Percentiles rank a stretch among this genome's conserved stretches.
Evolutionary conservation across 2,888 invertebrate species (phyloP).

Genomic region (Baccha elongata): DNA sequence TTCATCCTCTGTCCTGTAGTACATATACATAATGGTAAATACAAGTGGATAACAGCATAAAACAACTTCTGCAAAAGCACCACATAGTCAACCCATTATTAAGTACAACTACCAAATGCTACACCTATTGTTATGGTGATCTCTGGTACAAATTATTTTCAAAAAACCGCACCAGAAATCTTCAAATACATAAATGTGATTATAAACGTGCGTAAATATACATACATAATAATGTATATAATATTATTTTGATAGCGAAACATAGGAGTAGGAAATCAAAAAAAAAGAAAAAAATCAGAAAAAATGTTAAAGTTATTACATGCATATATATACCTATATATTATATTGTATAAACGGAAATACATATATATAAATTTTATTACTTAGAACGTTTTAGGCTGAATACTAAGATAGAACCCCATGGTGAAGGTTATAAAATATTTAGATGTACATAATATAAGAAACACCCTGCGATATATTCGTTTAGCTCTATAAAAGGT

Average conservation of each 20-base stretch:
- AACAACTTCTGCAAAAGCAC: slow-evolving; percentile 35
- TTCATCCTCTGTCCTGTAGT: slow-evolving; percentile 48
- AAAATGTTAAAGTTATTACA: slow-evolving; percentile 64
- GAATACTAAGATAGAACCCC: slow-evolving; percentile 71
- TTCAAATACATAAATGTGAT: slow-evolving; percentile 36
- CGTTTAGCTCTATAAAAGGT: slow-evolving; percentile 67
- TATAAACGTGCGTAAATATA: slow-evolving; percentile 37
- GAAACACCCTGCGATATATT: slow-evolving; percentile 74
- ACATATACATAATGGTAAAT: slow-evolving; percentile 33
- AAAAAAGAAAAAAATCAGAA: slow-evolving; percentile 56
- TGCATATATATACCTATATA: slow-evolving; percentile 43
- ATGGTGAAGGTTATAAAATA: slow-evolving; percentile 73
- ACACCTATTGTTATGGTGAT: slow-evolving; percentile 37
- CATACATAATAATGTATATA: slow-evolving; percentile 38
- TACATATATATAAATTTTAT: slow-evolving; percentile 64
- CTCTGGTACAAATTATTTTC: slow-evolving; percentile 48
- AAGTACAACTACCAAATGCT: slow-evolving; percentile 40
- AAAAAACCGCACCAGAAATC: slow-evolving; percentile 62
- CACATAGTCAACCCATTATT: slow-evolving; percentile 25
- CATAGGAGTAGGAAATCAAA: slow-evolving; percentile 71
- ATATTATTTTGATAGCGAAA: slow-evolving; percentile 66
- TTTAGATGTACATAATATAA: slow-evolving; percentile 65
- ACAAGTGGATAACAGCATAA: slow-evolving; percentile 35
- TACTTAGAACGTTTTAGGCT: slow-evolving; percentile 68
- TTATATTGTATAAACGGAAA: slow-evolving; percentile 12